Evolutionary conservation across 2,888 invertebrate species (phyloP).

Genomic region (Cristatella mucedo): DNA sequence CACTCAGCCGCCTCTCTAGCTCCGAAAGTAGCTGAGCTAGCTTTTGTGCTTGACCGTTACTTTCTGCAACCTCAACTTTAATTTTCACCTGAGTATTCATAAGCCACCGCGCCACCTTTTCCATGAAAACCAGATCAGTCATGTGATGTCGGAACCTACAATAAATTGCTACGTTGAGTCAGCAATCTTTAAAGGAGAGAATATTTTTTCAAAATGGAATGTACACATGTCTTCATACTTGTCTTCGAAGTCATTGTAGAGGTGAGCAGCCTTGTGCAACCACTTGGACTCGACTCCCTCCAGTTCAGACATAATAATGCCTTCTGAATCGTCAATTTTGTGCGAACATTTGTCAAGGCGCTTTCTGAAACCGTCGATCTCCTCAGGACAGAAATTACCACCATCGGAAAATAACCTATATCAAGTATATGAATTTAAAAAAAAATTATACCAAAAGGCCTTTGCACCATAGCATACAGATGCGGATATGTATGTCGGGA

Average conservation of each 20-base stretch:
- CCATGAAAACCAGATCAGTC: constrained; percentile 38
- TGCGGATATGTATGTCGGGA: no score
- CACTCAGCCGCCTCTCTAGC: constrained; percentile 26
- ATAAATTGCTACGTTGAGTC: neutral
- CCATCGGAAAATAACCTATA: constrained; percentile 36
- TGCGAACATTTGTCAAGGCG: constrained; percentile 32
- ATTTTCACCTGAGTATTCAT: constrained; percentile 38
- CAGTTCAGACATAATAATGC: constrained; percentile 34
- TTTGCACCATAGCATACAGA: no score
- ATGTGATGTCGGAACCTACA: constrained; percentile 36
- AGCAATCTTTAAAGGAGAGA: neutral
- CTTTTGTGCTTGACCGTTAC: constrained; percentile 30
- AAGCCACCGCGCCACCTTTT: constrained; percentile 35
- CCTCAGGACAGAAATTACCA: constrained; percentile 38
- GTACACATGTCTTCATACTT: constrained; percentile 18
- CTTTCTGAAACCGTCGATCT: constrained; percentile 33
- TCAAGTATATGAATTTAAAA: no score
- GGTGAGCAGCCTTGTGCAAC: constrained; percentile 31
- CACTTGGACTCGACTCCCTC: constrained; percentile 37
- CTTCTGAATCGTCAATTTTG: constrained; percentile 32
- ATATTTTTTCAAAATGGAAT: neutral
- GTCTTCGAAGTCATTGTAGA: constrained; percentile 35
- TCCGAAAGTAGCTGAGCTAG: constrained; percentile 22
- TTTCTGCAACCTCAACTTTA: constrained; percentile 34
- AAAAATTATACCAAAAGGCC: no score